These are phyloP conservation scores for Bembecia ichneumoniformis DNA, from an alignment of 2,888 invertebrate species.

Conservation along the genomic window DNA sequence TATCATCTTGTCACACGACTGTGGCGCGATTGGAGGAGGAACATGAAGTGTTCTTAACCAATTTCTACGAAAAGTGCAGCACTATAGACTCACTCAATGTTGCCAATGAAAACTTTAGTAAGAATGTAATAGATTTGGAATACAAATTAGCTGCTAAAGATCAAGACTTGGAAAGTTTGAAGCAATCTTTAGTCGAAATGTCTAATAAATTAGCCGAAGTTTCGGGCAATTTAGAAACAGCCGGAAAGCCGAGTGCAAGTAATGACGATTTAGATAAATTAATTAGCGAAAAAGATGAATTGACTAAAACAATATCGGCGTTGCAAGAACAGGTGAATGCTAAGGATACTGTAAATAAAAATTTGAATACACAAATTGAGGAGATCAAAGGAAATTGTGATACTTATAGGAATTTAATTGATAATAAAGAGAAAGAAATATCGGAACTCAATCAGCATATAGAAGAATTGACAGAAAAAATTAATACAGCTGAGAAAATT, in stretches of 20 bases:
- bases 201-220: constrained; percentile 19
- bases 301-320: constrained; percentile 28
- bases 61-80: constrained; percentile 54
- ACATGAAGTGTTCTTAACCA: constrained; percentile 39
- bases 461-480: constrained; percentile 41
- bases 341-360: constrained; percentile 36
- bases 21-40: constrained; percentile 50
- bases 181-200: constrained; percentile 23
- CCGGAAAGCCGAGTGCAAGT: constrained; percentile 20
- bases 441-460: constrained; percentile 49
- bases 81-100: constrained; percentile 40
- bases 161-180: constrained; percentile 39
- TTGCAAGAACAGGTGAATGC: constrained; percentile 35
- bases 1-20: constrained; percentile 39
- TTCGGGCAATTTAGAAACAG: constrained; percentile 9
- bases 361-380: constrained; percentile 22
- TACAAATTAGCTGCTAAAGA: constrained; percentile 30
- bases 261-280: constrained; percentile 35
- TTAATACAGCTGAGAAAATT: constrained; percentile 32
- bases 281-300: constrained; percentile 38
- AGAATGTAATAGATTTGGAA: constrained; percentile 32
- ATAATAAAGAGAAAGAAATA: constrained; percentile 47
- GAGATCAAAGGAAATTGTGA: constrained; percentile 24
- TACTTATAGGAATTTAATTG: constrained; percentile 26
- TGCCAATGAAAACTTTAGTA: constrained; percentile 25